These are phyloP conservation scores for Hetaerina titia DNA, from an alignment of 2,888 invertebrate species.

Conservation along the genomic window DNA sequence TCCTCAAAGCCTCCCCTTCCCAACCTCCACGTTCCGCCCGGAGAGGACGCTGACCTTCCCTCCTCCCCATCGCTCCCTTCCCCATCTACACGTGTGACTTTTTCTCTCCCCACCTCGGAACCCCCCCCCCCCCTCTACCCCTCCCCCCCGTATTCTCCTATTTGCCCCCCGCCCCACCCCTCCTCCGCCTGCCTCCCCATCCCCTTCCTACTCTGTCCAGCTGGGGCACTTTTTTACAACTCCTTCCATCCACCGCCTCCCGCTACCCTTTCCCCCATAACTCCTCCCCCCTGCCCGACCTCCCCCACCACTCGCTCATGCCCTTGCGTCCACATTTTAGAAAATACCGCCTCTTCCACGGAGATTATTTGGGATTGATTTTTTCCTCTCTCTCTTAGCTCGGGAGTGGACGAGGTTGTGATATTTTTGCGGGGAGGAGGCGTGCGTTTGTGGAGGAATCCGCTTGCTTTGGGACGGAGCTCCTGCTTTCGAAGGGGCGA, in stretches of 20 bases:
- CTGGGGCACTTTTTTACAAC: background rate
- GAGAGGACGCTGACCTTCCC: conserved; percentile 6
- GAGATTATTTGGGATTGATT: background rate
- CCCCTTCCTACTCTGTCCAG: background rate
- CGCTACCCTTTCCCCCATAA: background rate
- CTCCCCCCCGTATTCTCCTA: background rate
- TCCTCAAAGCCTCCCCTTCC: background rate
- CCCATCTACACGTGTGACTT: background rate
- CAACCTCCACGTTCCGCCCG: background rate
- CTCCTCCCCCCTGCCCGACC: background rate
- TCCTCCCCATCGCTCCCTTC: background rate
- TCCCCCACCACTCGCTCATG: background rate
- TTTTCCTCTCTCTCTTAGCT: background rate
- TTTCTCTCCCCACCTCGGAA: background rate
- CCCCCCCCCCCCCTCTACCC: too few species aligned
- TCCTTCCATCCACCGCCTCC: too few species aligned
- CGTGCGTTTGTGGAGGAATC: too few species aligned
- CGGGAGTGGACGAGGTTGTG: background rate
- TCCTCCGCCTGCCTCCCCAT: background rate
- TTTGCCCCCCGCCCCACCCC: background rate
- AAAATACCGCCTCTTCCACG: background rate
- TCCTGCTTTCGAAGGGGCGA: background rate
- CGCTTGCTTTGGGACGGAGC: background rate
- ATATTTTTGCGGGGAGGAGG: too few species aligned
- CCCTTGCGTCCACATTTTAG: background rate